Percentiles rank a stretch among this genome's conserved stretches.
Evolutionary conservation across 2,113 vertebrate genomes (phyloP).

Genomic region (Rhizomys pruinosus): DNA sequence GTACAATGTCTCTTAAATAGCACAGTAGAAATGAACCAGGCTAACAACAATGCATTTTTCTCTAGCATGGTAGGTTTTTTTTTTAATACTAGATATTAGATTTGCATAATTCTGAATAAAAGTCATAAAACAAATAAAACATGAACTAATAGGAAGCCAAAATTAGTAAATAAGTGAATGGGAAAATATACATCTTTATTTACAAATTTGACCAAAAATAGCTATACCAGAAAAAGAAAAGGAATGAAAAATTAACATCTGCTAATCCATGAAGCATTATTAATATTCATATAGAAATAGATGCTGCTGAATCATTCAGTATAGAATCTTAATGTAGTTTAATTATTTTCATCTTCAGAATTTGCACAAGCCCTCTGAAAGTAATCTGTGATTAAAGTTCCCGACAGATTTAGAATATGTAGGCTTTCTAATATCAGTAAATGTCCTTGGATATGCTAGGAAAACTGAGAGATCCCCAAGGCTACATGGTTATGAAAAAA

Average conservation of each 20-base stretch:
- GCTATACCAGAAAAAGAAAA: conserved; percentile 66
- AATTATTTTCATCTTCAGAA: conserved; percentile 80
- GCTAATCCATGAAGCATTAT: conserved; percentile 67
- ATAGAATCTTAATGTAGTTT: conserved; percentile 79
- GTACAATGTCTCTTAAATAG: background rate
- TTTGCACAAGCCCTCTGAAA: conserved; percentile 74
- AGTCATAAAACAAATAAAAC: conserved; percentile 59
- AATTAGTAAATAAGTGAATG: conserved; percentile 67
- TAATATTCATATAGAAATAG: conserved; percentile 81
- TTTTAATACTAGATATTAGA: background rate
- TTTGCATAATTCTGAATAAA: conserved; percentile 49
- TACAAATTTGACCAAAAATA: conserved; percentile 62
- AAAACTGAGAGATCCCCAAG: conserved; percentile 49
- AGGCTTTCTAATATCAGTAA: conserved; percentile 68
- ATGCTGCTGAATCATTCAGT: conserved; percentile 80
- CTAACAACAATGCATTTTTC: background rate
- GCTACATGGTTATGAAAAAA: conserved; percentile 27
- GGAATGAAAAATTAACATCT: conserved; percentile 78
- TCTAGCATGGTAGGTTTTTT: conserved; percentile 36
- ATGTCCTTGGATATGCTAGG: conserved; percentile 65
- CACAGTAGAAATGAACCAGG: background rate
- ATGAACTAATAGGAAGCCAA: conserved; percentile 7
- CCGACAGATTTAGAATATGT: conserved; percentile 75
- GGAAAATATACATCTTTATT: conserved; percentile 70
- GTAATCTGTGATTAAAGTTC: conserved; percentile 81